These are phyloP conservation scores for Lethenteron reissneri DNA, from an alignment of 2,113 vertebrate species.

Conservation along the genomic window DNA sequence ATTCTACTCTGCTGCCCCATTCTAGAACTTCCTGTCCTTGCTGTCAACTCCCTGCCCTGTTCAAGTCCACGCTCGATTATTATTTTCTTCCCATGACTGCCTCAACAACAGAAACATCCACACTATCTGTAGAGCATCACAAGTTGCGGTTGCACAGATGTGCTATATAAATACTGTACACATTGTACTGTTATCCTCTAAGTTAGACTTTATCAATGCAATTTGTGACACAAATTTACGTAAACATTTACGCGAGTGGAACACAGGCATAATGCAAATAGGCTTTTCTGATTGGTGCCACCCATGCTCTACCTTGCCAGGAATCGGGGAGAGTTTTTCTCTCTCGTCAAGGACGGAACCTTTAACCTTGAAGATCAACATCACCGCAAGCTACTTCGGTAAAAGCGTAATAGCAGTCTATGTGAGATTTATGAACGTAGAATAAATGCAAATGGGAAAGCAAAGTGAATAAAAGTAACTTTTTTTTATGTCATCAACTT, in stretches of 20 bases:
- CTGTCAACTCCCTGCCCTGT: too few species aligned
- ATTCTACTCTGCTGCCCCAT: not conserved
- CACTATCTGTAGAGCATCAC: too few species aligned
- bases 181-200: not conserved
- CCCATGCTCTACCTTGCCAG: constrained; percentile 18
- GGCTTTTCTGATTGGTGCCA: too few species aligned
- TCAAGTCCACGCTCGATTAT: too few species aligned
- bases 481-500: constrained; percentile 1
- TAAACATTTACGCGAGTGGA: not conserved
- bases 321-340: constrained; percentile 68
- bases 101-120: too few species aligned
- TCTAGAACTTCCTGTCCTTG: not conserved
- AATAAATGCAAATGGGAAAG: not conserved
- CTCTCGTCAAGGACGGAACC: constrained; percentile 62
- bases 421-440: not conserved
- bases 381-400: constrained; percentile 74
- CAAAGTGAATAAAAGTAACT: not conserved
- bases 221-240: not conserved
- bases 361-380: constrained; percentile 56
- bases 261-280: not conserved
- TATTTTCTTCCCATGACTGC: not conserved
- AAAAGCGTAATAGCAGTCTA: constrained; percentile 12
- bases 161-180: not conserved
- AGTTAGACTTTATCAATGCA: not conserved
- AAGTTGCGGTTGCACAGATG: not conserved